Evolutionary conservation across 2,797 vertebrate genomes (phyloP).

Genomic region (Enteromius mattozi): DNA sequence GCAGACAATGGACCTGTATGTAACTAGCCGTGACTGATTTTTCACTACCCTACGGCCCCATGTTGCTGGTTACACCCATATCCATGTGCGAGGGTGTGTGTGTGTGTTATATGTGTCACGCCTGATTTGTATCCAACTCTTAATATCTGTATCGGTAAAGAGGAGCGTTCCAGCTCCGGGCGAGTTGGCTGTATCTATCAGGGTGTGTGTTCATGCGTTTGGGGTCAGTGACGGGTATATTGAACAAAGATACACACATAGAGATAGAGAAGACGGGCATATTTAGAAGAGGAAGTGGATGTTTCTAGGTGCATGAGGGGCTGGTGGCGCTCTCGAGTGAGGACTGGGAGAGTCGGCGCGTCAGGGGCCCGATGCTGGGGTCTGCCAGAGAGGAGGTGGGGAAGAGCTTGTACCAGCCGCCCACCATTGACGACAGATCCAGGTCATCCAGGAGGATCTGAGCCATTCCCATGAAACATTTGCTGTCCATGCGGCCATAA

Average conservation of each 20-base stretch:
- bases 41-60: neutral
- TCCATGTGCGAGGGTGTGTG: conserved; percentile 22
- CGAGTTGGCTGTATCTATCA: conserved; percentile 30
- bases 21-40: conserved; percentile 18
- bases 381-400: conserved; percentile 97
- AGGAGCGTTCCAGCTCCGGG: conserved; percentile 15
- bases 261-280: conserved; percentile 43
- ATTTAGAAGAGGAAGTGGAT: conserved; percentile 3
- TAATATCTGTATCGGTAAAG: conserved; percentile 22
- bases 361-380: conserved; percentile 92
- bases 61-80: conserved; percentile 31
- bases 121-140: conserved; percentile 39
- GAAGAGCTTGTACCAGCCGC: conserved; percentile 99
- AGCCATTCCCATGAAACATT: conserved; percentile 99
- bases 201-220: conserved; percentile 41
- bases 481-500: conserved; percentile 99
- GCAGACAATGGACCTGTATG: conserved; percentile 29
- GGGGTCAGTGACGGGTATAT: conserved; percentile 18
- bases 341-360: conserved; percentile 95
- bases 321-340: conserved; percentile 98
- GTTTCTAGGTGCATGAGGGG: conserved; percentile 90
- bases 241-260: conserved; percentile 33
- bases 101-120: neutral
- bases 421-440: conserved; percentile 87
- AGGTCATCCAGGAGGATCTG: conserved; percentile 98